Conservation (phyloP, 2,888 invertebrate species). For the Clanis bilineata region DNA sequence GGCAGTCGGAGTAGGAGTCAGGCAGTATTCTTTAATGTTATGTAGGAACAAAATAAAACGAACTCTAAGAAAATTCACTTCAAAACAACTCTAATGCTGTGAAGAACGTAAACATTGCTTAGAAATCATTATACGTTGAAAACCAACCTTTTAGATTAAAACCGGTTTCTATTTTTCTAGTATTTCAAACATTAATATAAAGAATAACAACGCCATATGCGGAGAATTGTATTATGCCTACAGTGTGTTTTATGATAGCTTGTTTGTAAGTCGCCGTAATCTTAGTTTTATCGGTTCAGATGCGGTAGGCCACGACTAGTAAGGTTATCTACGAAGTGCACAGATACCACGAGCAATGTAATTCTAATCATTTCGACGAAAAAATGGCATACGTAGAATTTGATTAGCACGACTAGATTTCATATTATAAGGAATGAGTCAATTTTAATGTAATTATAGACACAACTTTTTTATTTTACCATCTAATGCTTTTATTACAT, state of each 20-base stretch:
- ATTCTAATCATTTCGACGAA: conserved; percentile 29
- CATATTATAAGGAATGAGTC: neutral
- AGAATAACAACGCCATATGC: conserved; percentile 11
- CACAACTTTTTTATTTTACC: neutral
- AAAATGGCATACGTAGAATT: neutral
- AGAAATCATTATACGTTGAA: neutral
- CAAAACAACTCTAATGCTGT: too few species aligned
- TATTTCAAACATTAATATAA: neutral
- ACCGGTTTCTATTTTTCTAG: neutral
- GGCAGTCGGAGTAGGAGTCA: too few species aligned
- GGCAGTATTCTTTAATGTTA: too few species aligned
- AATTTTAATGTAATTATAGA: neutral
- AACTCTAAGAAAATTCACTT: neutral
- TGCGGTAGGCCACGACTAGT: conserved; percentile 27
- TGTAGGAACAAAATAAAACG: neutral
- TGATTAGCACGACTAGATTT: neutral
- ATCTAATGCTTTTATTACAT: too few species aligned
- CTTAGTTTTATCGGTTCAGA: conserved; percentile 15
- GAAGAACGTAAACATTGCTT: too few species aligned
- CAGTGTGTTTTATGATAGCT: neutral
- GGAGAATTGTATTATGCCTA: neutral
- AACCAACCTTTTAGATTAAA: conserved; percentile 1
- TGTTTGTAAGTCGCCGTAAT: conserved; percentile 10
- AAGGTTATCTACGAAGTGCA: conserved; percentile 39
- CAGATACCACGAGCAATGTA: conserved; percentile 35